phyloP scores from a whole-genome alignment of 2,888 invertebrate species.

The Prionchulus punctatus region DNA sequence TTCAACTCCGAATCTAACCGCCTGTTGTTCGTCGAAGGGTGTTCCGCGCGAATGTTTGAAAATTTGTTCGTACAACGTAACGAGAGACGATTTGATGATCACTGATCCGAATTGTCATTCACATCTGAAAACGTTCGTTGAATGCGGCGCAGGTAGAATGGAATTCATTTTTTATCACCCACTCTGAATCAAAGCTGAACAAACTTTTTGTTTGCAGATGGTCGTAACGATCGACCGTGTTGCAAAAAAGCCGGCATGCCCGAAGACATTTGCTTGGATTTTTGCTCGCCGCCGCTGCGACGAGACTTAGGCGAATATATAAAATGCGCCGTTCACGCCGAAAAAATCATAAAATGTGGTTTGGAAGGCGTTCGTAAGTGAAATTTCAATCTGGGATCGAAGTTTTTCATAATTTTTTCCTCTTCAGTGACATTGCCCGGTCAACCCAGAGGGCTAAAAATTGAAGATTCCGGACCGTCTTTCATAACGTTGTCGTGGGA shows the following conservation, averaged over 20 bases:
- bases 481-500: constrained; percentile 5
- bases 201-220: constrained; percentile 1
- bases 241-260: constrained; percentile 16
- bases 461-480: neutral
- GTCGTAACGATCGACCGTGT: constrained; percentile 14
- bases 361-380: constrained; percentile 14
- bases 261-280: constrained; percentile 14
- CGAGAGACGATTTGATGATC: constrained; percentile 1
- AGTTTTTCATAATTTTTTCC: neutral
- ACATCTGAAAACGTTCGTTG: constrained; percentile 3
- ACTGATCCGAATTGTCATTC: neutral
- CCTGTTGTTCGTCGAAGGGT: constrained; percentile 2
- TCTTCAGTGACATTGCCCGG: constrained; percentile 8
- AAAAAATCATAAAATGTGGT: constrained; percentile 11
- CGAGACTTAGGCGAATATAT: neutral
- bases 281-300: constrained; percentile 13
- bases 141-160: constrained; percentile 8
- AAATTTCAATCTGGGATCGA: neutral
- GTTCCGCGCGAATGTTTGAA: constrained; percentile 2
- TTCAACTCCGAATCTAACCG: constrained; percentile 2
- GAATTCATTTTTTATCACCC: neutral
- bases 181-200: neutral
- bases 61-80: constrained; percentile 7
- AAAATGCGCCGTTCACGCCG: constrained; percentile 7
- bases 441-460: neutral